phyloP scores from a whole-genome alignment of 2,888 invertebrate species.

The Thereva unica region DNA sequence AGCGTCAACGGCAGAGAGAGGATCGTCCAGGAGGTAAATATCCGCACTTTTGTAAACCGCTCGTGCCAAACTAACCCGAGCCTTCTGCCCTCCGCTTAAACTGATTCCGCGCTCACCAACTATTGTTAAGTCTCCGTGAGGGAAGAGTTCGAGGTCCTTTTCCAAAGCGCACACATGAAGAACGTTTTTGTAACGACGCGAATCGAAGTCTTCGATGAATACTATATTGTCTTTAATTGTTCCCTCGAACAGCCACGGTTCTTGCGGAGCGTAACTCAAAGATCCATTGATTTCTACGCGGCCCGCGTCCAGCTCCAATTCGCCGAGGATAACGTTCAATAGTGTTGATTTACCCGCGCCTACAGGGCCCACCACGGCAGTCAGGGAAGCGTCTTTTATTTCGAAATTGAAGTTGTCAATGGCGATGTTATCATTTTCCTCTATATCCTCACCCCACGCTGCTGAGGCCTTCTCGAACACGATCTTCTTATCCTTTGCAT shows the following conservation, averaged over 20 bases:
- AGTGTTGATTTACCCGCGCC: slow-evolving; percentile 77
- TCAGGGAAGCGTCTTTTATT: slow-evolving; percentile 49
- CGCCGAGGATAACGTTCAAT: slow-evolving; percentile 73
- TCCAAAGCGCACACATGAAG: slow-evolving; percentile 66
- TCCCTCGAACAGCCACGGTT: slow-evolving; percentile 80
- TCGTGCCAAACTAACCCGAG: slow-evolving; percentile 74
- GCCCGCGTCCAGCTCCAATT: slow-evolving; percentile 67
- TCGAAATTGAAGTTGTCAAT: slow-evolving; percentile 59
- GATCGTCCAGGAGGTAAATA: slow-evolving; percentile 78
- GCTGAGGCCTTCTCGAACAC: slow-evolving; percentile 59
- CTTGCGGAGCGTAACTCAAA: slow-evolving; percentile 77
- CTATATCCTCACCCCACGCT: slow-evolving; percentile 59
- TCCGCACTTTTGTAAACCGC: slow-evolving; percentile 76
- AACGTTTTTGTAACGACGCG: slow-evolving; percentile 60
- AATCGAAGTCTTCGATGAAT: slow-evolving; percentile 76
- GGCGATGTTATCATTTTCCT: slow-evolving; percentile 47
- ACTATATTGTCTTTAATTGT: slow-evolving; percentile 90
- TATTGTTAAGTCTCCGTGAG: slow-evolving; percentile 60
- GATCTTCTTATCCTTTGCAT: slow-evolving; percentile 50
- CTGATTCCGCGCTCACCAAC: slow-evolving; percentile 72
- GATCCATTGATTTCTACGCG: slow-evolving; percentile 65
- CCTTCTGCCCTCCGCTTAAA: slow-evolving; percentile 76
- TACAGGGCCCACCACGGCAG: slow-evolving; percentile 71
- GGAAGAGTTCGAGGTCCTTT: slow-evolving; percentile 68
- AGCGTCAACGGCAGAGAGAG: slow-evolving; percentile 77